phyloP scores from a whole-genome alignment of 1,140 invertebrate species.

The Pentalonia nigronervosa region DNA sequence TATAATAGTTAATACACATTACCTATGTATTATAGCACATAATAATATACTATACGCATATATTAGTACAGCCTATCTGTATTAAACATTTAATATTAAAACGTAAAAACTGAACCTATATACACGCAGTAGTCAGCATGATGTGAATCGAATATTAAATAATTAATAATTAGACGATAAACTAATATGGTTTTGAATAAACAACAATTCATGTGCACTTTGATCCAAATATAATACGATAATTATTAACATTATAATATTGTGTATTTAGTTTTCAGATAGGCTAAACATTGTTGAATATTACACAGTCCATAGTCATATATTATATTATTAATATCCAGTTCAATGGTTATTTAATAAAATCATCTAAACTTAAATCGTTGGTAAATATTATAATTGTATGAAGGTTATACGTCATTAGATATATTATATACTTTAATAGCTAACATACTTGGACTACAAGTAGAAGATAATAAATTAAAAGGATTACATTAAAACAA shows the following conservation, averaged over 20 bases:
- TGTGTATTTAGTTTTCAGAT: not conserved
- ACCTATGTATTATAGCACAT: not conserved
- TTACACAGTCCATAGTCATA: not conserved
- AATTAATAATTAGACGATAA: not conserved
- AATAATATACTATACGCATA: not conserved
- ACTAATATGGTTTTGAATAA: not conserved
- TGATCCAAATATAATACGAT: not conserved
- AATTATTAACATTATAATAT: not conserved
- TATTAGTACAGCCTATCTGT: not conserved
- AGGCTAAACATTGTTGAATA: not conserved
- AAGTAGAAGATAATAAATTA: not conserved
- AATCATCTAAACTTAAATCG: not conserved
- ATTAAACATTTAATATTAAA: not conserved
- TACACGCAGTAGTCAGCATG: not conserved
- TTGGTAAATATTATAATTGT: not conserved
- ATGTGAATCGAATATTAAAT: not conserved
- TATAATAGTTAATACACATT: too few relatives aligned
- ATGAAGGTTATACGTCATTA: not conserved
- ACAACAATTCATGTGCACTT: not conserved
- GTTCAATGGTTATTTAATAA: not conserved
- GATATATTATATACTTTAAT: not conserved
- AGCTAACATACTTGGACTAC: not conserved
- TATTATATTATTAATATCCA: not conserved
- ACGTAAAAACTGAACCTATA: not conserved
- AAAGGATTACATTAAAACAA: not conserved